These are phyloP conservation scores for Blera fallax DNA, from an alignment of 2,888 invertebrate genomes.

Conservation along the genomic window DNA sequence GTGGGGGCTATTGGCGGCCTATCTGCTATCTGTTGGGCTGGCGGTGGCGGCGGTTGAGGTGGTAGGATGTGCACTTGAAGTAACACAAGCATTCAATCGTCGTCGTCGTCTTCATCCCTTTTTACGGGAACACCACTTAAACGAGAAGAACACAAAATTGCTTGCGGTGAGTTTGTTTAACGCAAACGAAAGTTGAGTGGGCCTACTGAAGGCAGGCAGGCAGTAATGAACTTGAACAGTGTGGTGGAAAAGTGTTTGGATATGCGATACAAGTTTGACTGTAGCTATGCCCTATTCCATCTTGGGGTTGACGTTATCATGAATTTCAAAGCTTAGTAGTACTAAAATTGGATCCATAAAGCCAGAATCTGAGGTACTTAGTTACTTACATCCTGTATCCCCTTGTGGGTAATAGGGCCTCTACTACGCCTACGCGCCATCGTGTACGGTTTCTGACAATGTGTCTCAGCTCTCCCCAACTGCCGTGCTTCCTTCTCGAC, in stretches of 20 bases:
- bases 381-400: no score
- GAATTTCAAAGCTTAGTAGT: no score
- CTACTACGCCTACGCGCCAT: no score
- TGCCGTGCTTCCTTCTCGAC: no score
- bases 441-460: no score
- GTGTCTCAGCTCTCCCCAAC: no score
- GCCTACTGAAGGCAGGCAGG: conserved; percentile 16
- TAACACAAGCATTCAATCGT: conserved; percentile 28
- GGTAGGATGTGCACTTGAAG: conserved; percentile 57
- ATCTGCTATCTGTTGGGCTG: conserved; percentile 1
- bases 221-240: conserved; percentile 35
- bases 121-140: conserved; percentile 55
- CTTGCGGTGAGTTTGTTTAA: conserved; percentile 70
- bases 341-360: no score
- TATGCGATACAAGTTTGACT: no score
- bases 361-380: no score
- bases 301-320: no score
- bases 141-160: conserved; percentile 55
- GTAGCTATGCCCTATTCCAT: no score
- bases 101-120: conserved; percentile 36
- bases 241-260: not conserved
- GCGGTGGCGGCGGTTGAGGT: not conserved
- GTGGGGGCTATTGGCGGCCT: conserved; percentile 34
- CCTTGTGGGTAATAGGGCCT: no score
- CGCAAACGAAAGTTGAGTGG: conserved; percentile 55